Evolutionary conservation across 2,113 vertebrate species (phyloP).

Genomic region (Propithecus coquereli): DNA sequence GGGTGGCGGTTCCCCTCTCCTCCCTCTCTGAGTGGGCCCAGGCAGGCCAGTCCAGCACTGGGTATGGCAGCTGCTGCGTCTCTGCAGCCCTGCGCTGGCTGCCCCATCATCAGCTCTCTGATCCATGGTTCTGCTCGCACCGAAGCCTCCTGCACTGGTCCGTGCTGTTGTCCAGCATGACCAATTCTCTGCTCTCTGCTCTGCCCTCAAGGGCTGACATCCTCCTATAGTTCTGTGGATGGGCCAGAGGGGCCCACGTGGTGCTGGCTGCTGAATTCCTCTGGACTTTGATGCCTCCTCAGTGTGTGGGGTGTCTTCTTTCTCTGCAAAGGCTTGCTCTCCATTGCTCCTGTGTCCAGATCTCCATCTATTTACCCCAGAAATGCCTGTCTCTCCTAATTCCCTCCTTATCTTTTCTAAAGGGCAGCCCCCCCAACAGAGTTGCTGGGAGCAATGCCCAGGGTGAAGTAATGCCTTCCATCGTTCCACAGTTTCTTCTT

Average conservation of each 20-base stretch:
- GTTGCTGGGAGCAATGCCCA: neutral
- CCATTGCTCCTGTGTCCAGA: neutral
- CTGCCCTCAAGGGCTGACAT: neutral
- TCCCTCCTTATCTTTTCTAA: neutral
- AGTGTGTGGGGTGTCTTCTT: neutral
- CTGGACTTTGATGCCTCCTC: neutral
- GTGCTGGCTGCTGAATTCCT: neutral
- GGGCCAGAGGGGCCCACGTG: rapidly evolving
- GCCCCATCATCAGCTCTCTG: rapidly evolving
- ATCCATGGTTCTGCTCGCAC: neutral
- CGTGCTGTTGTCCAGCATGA: neutral
- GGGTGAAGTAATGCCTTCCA: neutral
- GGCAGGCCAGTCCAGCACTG: neutral
- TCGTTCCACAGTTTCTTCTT: neutral
- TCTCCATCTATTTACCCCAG: neutral
- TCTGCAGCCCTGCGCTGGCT: neutral
- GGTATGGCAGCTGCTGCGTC: neutral
- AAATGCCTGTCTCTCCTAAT: neutral
- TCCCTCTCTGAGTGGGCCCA: neutral
- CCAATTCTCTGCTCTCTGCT: neutral
- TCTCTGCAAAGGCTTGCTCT: neutral
- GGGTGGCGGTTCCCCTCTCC: neutral
- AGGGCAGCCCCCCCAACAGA: neutral
- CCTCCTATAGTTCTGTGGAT: neutral
- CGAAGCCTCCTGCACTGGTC: neutral